Conservation (phyloP, 1,140 invertebrate species). For the Zelostemma sp. region DNA sequence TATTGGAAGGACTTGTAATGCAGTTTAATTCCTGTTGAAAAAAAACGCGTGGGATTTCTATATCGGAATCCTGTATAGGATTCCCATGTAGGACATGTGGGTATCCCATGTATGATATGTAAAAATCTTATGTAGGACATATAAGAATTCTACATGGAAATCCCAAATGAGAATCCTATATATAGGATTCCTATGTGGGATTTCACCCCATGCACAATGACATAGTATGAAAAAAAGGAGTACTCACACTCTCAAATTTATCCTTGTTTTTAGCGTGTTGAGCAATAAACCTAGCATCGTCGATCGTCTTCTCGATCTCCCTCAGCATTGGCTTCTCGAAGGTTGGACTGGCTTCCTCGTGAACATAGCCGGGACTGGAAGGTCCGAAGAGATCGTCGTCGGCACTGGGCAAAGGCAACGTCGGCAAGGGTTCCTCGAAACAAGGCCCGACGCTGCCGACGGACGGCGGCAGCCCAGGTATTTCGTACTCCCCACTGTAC, state of each 20-base stretch:
- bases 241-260: conserved; percentile 92
- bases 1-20: too few species aligned
- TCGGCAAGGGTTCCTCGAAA: conserved; percentile 77
- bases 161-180: too few species aligned
- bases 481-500: conserved; percentile 80
- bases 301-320: conserved; percentile 89
- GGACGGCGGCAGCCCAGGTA: conserved; percentile 71
- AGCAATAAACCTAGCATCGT: conserved; percentile 92
- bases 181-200: too few species aligned
- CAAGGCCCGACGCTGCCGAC: conserved; percentile 71
- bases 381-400: conserved; percentile 87
- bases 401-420: conserved; percentile 77
- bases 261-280: conserved; percentile 95
- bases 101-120: too few species aligned
- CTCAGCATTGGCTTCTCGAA: conserved; percentile 81
- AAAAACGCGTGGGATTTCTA: too few species aligned
- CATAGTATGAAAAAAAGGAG: conserved; percentile 16
- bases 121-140: too few species aligned
- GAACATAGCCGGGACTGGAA: conserved; percentile 70
- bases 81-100: too few species aligned
- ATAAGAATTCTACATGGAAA: too few species aligned
- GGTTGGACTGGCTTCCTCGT: conserved; percentile 80
- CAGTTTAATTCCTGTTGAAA: too few species aligned
- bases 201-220: too few species aligned
- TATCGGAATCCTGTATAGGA: too few species aligned